These are phyloP conservation scores for Sinosuthora webbiana DNA, from an alignment of 2,113 vertebrate species.

Conservation along the genomic window DNA sequence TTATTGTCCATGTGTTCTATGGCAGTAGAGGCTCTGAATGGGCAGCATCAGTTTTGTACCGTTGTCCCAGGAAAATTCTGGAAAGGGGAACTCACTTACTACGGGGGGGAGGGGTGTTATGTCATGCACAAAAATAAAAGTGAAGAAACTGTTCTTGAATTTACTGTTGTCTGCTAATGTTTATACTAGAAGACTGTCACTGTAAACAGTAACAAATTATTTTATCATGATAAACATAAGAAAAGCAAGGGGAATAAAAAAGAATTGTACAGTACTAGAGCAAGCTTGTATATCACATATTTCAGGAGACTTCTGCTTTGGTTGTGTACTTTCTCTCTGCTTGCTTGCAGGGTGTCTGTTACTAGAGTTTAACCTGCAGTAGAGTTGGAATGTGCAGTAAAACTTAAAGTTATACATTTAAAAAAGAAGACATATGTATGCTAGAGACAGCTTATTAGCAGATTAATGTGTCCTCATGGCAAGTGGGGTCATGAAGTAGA, in stretches of 20 bases:
- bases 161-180: not conserved
- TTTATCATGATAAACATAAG: not conserved
- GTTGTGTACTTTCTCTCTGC: not conserved
- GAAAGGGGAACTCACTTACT: not conserved
- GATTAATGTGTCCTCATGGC: not conserved
- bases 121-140: not conserved
- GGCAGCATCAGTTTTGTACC: not conserved
- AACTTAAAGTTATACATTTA: not conserved
- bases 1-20: not conserved
- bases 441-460: not conserved
- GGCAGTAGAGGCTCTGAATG: not conserved
- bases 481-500: not conserved
- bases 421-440: not conserved
- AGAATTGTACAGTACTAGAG: not conserved
- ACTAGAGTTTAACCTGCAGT: not conserved
- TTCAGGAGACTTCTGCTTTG: not conserved
- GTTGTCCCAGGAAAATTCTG: not conserved
- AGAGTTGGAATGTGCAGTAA: not conserved
- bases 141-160: not conserved
- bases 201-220: not conserved
- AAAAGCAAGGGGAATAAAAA: not conserved
- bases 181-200: not conserved
- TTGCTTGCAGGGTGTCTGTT: not conserved
- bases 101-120: not conserved
- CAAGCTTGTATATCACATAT: not conserved